Conservation (phyloP, 2,797 vertebrate genomes). For the Perodicticus potto region DNA sequence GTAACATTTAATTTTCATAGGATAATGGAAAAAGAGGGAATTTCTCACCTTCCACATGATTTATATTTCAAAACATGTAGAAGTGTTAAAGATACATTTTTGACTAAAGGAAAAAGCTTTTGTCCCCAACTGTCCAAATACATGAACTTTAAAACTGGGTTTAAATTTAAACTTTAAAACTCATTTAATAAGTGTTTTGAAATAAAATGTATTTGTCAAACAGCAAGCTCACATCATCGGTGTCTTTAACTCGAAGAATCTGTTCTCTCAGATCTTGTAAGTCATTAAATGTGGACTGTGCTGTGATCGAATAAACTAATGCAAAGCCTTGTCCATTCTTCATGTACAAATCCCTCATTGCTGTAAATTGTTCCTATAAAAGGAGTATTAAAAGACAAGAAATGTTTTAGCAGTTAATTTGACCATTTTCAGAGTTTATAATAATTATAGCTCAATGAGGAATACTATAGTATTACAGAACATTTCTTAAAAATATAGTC, state of each 20-base stretch:
- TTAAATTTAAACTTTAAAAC: slow-evolving; percentile 50
- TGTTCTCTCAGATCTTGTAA: slow-evolving; percentile 97
- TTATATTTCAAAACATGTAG: slow-evolving; percentile 23
- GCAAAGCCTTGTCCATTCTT: slow-evolving; percentile 98
- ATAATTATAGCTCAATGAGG: slow-evolving; percentile 50
- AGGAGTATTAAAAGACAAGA: slow-evolving; percentile 40
- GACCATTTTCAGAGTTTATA: slow-evolving; percentile 58
- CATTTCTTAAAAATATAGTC: neutral
- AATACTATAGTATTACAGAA: neutral
- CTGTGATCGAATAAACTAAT: slow-evolving; percentile 97
- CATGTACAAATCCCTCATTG: slow-evolving; percentile 98
- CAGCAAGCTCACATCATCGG: slow-evolving; percentile 92
- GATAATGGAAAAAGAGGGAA: neutral
- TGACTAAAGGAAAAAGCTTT: slow-evolving; percentile 30
- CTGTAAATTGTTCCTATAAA: slow-evolving; percentile 96
- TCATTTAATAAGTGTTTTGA: slow-evolving; percentile 28
- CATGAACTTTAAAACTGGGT: slow-evolving; percentile 25
- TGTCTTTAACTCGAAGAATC: slow-evolving; percentile 97
- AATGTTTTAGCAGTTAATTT: slow-evolving; percentile 53
- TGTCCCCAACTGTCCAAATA: neutral
- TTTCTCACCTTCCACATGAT: slow-evolving; percentile 9
- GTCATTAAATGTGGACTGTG: slow-evolving; percentile 98
- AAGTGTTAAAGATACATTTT: neutral
- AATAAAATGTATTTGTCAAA: slow-evolving; percentile 55
- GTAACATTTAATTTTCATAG: slow-evolving; percentile 43